Evolutionary conservation across 2,888 invertebrate genomes (phyloP).

Genomic region (Thysanoteuthis rhombus): DNA sequence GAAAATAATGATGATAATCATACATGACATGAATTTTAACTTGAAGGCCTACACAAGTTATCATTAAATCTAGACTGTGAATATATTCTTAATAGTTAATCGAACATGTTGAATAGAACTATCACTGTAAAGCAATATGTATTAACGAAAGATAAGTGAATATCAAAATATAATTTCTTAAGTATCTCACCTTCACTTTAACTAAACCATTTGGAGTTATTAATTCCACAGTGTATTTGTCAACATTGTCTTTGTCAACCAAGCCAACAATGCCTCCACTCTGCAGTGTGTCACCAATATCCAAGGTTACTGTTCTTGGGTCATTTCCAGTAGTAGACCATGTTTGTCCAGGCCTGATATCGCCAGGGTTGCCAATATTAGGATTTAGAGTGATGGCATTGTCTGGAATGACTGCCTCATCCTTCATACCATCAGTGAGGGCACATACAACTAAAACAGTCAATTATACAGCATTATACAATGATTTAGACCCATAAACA

Average conservation of each 20-base stretch:
- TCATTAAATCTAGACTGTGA: too few species aligned
- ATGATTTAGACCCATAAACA: too few species aligned
- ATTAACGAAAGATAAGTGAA: too few species aligned
- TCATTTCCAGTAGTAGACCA: neutral
- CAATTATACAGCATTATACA: too few species aligned
- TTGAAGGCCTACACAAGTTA: too few species aligned
- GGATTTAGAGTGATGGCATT: neutral
- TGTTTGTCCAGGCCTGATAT: neutral
- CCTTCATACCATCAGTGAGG: neutral
- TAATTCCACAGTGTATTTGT: neutral
- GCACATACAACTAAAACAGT: too few species aligned
- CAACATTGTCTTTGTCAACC: neutral
- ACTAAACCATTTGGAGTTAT: neutral
- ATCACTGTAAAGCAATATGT: too few species aligned
- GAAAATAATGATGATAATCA: too few species aligned
- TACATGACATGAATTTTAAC: too few species aligned
- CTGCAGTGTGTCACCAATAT: neutral
- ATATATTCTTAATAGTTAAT: too few species aligned
- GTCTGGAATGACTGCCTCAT: neutral
- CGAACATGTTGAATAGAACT: too few species aligned
- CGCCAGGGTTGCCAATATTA: neutral
- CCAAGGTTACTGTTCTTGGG: neutral
- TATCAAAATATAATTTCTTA: too few species aligned
- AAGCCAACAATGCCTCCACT: neutral
- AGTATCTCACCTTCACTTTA: neutral